Evolutionary conservation across 2,888 invertebrate species (phyloP).

Genomic region (Chrysomela aeneicollis): DNA sequence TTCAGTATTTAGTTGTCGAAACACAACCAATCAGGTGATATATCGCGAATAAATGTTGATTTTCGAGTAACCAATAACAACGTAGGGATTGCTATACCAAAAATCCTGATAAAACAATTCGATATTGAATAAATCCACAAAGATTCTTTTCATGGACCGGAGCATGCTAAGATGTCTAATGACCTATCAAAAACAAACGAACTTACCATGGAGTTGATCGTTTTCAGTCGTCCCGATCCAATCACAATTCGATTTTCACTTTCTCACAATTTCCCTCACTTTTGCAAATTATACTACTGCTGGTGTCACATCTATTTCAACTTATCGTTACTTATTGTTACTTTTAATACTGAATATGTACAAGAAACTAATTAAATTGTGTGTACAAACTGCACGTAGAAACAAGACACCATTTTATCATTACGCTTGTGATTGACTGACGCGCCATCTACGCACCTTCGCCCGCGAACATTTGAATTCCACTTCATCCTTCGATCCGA

Average conservation of each 20-base stretch:
- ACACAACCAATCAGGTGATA: constrained; percentile 64
- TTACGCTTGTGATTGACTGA: constrained; percentile 59
- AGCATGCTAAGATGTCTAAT: constrained; percentile 27
- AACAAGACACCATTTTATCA: constrained; percentile 63
- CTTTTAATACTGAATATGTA: constrained; percentile 49
- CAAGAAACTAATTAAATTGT: constrained; percentile 56
- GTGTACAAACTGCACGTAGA: constrained; percentile 61
- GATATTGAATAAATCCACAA: not conserved
- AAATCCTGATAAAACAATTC: constrained; percentile 22
- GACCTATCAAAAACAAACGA: constrained; percentile 49
- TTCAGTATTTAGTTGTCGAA: constrained; percentile 62
- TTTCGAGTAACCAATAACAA: constrained; percentile 59
- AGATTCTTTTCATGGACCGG: constrained; percentile 17
- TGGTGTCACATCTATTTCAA: constrained; percentile 47
- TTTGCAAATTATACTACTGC: constrained; percentile 34
- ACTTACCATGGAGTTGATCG: constrained; percentile 62
- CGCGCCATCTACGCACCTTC: constrained; percentile 46
- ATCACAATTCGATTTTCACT: constrained; percentile 42
- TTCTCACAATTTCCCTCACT: constrained; percentile 42
- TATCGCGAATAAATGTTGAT: constrained; percentile 62
- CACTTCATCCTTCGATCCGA: constrained; percentile 15
- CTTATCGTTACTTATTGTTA: constrained; percentile 48
- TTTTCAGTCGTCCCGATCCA: constrained; percentile 28
- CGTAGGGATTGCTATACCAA: constrained; percentile 41
- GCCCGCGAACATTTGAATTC: constrained; percentile 34